These are phyloP conservation scores for Pristionchus fissidentatus DNA, from an alignment of 2,888 invertebrate species.

Conservation along the genomic window DNA sequence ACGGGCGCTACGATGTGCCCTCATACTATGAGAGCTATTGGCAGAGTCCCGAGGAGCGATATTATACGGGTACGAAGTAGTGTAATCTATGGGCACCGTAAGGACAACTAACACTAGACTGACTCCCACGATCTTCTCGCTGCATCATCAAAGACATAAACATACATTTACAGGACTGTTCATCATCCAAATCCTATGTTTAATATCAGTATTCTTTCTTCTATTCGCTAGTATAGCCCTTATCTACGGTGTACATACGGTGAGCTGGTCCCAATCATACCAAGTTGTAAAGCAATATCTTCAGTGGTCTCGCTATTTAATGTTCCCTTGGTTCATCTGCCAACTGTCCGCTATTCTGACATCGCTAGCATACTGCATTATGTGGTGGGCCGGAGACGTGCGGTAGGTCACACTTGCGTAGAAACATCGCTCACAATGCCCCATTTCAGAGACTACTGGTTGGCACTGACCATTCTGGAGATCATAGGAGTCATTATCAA, in stretches of 20 bases:
- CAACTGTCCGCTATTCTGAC: conserved; percentile 71
- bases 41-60: conserved; percentile 71
- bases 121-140: neutral
- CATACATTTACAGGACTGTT: conserved; percentile 70
- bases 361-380: conserved; percentile 73
- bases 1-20: conserved; percentile 72
- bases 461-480: conserved; percentile 74
- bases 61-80: conserved; percentile 63
- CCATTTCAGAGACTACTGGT: conserved; percentile 69
- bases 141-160: too few relatives aligned
- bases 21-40: conserved; percentile 74
- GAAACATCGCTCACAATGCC: neutral
- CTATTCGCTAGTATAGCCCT: conserved; percentile 73
- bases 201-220: conserved; percentile 74
- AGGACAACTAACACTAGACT: neutral
- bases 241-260: conserved; percentile 74
- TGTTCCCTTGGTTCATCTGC: conserved; percentile 75
- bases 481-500: conserved; percentile 73
- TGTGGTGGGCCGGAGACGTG: conserved; percentile 75
- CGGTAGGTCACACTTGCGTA: conserved; percentile 49
- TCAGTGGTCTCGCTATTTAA: conserved; percentile 72
- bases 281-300: neutral
- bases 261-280: conserved; percentile 45
- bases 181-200: conserved; percentile 74
- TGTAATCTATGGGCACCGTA: neutral